Percentiles rank a stretch among this genome's conserved stretches.
These are phyloP conservation scores for Bettongia penicillata DNA, from an alignment of 2,113 vertebrate species.

Conservation along the genomic window DNA sequence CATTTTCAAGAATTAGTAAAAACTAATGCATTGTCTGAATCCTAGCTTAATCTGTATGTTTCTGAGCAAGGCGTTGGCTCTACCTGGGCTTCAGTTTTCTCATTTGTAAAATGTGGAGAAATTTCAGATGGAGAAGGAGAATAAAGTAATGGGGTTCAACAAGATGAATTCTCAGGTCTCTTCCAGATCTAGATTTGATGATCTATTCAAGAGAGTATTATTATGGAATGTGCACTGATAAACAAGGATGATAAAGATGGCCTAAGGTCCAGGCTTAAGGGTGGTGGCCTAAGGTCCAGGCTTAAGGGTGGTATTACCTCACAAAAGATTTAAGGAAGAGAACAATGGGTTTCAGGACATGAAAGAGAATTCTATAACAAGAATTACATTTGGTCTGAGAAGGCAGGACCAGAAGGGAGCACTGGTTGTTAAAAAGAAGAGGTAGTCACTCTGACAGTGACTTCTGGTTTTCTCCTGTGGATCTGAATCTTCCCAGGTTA, in stretches of 20 bases:
- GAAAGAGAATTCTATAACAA: not conserved
- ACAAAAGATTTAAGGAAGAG: too few relatives aligned
- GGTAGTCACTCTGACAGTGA: too few relatives aligned
- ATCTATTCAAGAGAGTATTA: too few relatives aligned
- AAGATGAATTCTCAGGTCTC: conserved; percentile 25
- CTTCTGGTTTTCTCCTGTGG: too few relatives aligned
- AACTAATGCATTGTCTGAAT: not conserved
- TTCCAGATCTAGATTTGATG: not conserved
- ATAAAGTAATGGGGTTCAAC: conserved; percentile 3
- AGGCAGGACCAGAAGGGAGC: not conserved
- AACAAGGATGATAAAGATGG: not conserved
- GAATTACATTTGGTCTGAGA: not conserved
- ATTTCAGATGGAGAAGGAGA: too few relatives aligned
- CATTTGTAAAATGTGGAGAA: too few relatives aligned
- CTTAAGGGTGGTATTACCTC: not conserved
- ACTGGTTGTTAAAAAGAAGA: not conserved
- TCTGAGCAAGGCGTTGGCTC: not conserved
- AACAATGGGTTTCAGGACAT: not conserved
- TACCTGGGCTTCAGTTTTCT: not conserved
- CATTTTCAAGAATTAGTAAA: not conserved
- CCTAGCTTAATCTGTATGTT: not conserved
- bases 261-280: not conserved
- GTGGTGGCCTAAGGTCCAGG: not conserved
- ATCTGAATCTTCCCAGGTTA: too few relatives aligned
- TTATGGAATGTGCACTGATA: not conserved